phyloP scores from a whole-genome alignment of 2,113 vertebrate species.

The Chlamydotis undulata region DNA sequence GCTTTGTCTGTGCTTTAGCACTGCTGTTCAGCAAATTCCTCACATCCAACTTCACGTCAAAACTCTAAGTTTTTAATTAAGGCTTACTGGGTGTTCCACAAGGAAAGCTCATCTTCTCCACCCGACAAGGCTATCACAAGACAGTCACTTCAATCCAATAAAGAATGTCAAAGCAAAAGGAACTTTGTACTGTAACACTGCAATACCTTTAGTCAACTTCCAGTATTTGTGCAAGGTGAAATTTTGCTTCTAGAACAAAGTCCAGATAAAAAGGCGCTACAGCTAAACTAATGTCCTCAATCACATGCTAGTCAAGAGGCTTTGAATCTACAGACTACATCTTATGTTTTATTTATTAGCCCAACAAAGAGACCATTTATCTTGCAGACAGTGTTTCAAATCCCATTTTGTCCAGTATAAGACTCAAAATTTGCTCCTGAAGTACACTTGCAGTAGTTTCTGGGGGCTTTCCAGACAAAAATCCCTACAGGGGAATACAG shows the following conservation, averaged over 20 bases:
- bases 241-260: conserved; percentile 47
- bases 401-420: neutral
- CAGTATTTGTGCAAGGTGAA: conserved; percentile 55
- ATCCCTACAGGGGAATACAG: neutral
- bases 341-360: neutral
- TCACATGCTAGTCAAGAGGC: neutral
- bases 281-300: neutral
- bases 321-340: neutral
- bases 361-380: neutral
- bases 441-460: neutral
- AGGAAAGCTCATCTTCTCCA: neutral
- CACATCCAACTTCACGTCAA: neutral
- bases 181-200: conserved; percentile 50
- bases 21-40: neutral
- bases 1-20: neutral
- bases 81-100: neutral
- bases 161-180: conserved; percentile 20
- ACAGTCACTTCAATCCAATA: neutral
- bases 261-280: neutral
- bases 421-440: neutral
- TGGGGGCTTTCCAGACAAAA: neutral
- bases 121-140: neutral
- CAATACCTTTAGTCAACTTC: conserved; percentile 28
- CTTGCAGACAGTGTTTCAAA: neutral
- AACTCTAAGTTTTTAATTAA: neutral